A percentile compares a stretch with the other conserved stretches of the same genome.
These are phyloP conservation scores for Phlogophora meticulosa DNA, from an alignment of 2,888 invertebrate genomes.

Conservation along the genomic window DNA sequence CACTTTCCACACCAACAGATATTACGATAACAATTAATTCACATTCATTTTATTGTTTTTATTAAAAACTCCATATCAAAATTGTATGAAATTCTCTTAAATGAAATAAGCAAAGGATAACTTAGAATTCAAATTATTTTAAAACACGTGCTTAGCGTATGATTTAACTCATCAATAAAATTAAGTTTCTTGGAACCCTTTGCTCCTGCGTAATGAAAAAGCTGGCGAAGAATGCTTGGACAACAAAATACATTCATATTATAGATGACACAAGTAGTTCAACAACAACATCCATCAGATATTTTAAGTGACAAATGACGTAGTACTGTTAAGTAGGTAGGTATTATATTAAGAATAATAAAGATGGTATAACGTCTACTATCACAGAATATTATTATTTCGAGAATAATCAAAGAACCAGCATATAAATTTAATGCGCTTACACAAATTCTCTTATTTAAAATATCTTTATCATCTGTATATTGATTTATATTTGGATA, in stretches of 20 bases:
- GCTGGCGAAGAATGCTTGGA: conserved; percentile 49
- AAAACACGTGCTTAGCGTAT: conserved; percentile 5
- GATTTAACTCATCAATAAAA: conserved; percentile 29
- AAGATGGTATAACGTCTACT: conserved; percentile 90
- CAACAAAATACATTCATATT: conserved; percentile 30
- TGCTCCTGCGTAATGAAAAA: conserved; percentile 41
- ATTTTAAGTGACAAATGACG: conserved; percentile 80
- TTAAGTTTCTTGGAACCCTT: conserved; percentile 30
- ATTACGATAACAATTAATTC: conserved; percentile 46
- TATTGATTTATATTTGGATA: conserved; percentile 58
- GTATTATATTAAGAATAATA: conserved; percentile 71
- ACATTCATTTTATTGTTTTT: conserved; percentile 47
- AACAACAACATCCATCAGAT: conserved; percentile 52
- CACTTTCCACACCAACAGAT: conserved; percentile 48
- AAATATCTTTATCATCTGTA: conserved; percentile 67
- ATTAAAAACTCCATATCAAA: conserved; percentile 54
- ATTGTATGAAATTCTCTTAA: conserved; percentile 47
- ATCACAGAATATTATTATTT: conserved; percentile 90
- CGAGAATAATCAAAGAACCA: conserved; percentile 80
- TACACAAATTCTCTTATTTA: conserved; percentile 72
- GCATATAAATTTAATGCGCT: conserved; percentile 77
- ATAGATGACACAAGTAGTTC: conserved; percentile 37
- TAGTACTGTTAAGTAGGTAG: conserved; percentile 68
- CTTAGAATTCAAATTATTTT: conserved; percentile 13
- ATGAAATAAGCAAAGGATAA: conserved; percentile 39